Base-by-base conservation (phyloP, 2,113 vertebrate species). In the Octodon degus region DNA sequence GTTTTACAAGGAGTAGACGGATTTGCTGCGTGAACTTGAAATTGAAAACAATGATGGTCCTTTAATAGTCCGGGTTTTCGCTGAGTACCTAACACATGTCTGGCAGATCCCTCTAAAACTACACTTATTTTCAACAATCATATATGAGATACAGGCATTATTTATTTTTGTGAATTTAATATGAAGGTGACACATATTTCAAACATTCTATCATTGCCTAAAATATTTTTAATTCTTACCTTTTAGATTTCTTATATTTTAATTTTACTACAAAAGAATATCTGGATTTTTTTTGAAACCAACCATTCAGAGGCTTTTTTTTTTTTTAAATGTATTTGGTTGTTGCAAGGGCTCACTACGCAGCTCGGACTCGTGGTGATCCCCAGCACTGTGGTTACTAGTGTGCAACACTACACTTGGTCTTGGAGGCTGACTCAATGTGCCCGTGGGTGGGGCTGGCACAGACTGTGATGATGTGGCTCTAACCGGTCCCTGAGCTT, bases 151-250 rank as follows among this genome's bases (percentile, higher is more conserved):
- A 83, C 40, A n/a, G 16, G n/a, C 13, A 30, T 67, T 58, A 8
- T 10, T 87, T 96, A 43, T 70, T 58, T 86, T 92, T 67, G 53
- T 74, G 67, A 95, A 87, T 27, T 60, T 6, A 84, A 84, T 90
- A 62, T 0, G 72, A 89, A 20, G 8, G 27, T 83, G 32, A 86
- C 72, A 12, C 60, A 84, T 95, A 89, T 90, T 89, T 92, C 25
- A 90, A 87, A 89, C 53, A 86, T n/a, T 55, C 3, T 25, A 3
- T 22, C 30, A 7, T 76, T 88, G 43, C 30, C 32, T 76, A 53
- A 86, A 83, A 53, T 37, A 92, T 80, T 84, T 92, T 87, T 11
- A 40, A 27, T 87, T 80, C 55, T 86, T 43, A 84, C 72, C 5
- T 7, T 89, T 79, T 72, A 7, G n/a, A 82, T 53, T 40, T 92